Evolutionary conservation across 2,797 vertebrate genomes (phyloP).

Genomic region (Tenualosa ilisha): DNA sequence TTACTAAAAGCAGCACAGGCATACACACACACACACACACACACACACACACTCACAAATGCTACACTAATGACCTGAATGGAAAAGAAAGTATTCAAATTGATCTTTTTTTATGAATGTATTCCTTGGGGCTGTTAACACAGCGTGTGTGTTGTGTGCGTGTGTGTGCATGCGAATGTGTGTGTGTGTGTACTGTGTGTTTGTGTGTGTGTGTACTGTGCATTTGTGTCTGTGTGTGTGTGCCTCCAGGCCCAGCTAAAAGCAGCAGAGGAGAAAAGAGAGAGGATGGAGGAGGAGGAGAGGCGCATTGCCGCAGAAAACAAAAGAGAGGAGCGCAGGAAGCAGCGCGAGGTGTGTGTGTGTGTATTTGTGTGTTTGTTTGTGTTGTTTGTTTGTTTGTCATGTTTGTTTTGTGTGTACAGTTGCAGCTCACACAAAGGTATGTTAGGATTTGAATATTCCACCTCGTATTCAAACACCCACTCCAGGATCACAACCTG

Average conservation of each 20-base stretch:
- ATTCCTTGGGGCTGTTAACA: not conserved
- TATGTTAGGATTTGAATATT: no score
- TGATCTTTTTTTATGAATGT: not conserved
- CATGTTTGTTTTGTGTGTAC: not conserved
- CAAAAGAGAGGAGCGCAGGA: conserved; percentile 37
- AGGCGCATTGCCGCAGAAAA: conserved; percentile 51
- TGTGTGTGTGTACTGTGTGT: not conserved
- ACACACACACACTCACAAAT: not conserved
- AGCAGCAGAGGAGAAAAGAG: conserved; percentile 80
- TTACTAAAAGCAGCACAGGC: no score
- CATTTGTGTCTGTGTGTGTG: not conserved
- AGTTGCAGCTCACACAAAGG: not conserved
- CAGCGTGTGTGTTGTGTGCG: not conserved
- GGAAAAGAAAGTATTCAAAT: not conserved
- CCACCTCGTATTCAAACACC: no score
- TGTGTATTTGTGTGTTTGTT: conserved; percentile 24
- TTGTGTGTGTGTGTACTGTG: not conserved
- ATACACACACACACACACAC: no score
- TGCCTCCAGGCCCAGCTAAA: conserved; percentile 81
- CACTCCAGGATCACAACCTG: no score
- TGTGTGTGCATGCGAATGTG: not conserved
- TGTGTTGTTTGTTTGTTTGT: not conserved
- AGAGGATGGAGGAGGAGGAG: conserved; percentile 79
- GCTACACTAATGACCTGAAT: not conserved
- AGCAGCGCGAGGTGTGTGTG: conserved; percentile 26